A percentile compares a stretch with the other conserved stretches of the same genome.
Evolutionary conservation across 2,797 vertebrate genomes (phyloP).

Genomic region (Ciconia nigra): DNA sequence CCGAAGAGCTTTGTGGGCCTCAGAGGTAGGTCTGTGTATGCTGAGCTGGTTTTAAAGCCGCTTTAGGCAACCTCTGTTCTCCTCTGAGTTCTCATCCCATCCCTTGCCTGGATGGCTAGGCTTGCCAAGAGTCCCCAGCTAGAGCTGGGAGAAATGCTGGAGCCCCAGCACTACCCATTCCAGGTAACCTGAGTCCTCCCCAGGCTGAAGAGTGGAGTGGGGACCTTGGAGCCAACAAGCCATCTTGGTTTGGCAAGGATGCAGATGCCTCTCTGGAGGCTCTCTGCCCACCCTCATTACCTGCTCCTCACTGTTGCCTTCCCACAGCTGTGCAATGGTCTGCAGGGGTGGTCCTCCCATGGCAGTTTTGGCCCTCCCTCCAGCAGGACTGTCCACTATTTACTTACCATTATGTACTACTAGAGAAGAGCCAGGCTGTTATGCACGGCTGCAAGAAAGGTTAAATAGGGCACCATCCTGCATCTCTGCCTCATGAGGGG

Average conservation of each 20-base stretch:
- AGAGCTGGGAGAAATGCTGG: background rate
- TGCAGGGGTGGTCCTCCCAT: background rate
- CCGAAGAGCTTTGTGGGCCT: background rate
- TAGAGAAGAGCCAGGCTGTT: background rate
- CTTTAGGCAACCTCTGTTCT: background rate
- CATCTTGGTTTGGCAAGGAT: background rate
- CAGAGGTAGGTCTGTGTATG: background rate
- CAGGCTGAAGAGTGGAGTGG: background rate
- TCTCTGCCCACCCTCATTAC: background rate
- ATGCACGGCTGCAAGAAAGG: background rate
- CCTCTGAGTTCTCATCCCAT: background rate
- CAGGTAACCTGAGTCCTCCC: background rate
- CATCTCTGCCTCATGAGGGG: background rate
- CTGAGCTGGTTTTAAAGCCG: background rate
- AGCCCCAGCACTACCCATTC: background rate
- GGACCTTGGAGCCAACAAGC: background rate
- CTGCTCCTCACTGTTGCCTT: background rate
- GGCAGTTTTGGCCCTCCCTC: background rate
- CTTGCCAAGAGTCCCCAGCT: background rate
- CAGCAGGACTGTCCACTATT: background rate
- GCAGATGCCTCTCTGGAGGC: background rate
- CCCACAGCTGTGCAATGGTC: background rate
- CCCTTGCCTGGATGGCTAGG: background rate
- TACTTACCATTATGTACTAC: background rate
- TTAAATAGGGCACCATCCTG: background rate